phyloP scores from a whole-genome alignment of 2,797 vertebrate genomes.

The Leptoclinus maculatus region DNA sequence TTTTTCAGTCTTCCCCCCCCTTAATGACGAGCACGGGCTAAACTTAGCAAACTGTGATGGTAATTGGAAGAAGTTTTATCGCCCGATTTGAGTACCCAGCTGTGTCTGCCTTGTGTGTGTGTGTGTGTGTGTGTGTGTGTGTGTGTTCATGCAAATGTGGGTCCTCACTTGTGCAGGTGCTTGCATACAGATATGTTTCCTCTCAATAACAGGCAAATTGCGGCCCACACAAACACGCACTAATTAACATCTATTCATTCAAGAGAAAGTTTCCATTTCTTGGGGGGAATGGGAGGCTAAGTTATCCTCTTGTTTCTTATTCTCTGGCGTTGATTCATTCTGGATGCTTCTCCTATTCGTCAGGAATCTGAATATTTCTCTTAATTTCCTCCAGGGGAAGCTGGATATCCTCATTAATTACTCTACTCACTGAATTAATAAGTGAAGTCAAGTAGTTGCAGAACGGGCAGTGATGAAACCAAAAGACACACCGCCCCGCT shows the following conservation, averaged over 20 bases:
- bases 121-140: constrained; percentile 25
- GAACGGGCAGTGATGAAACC: constrained; percentile 40
- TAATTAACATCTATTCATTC: constrained; percentile 51
- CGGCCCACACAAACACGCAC: constrained; percentile 10
- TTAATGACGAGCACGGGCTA: constrained; percentile 19
- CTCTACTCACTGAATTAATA: constrained; percentile 46
- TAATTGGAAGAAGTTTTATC: constrained; percentile 55
- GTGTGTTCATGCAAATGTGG: constrained; percentile 27
- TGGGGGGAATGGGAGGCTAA: constrained; percentile 1
- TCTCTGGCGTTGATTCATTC: constrained; percentile 23
- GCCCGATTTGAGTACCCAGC: constrained; percentile 34
- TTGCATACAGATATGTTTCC: constrained; percentile 23
- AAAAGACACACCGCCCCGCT: constrained; percentile 27
- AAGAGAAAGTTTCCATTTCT: constrained; percentile 33
- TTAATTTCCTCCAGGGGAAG: constrained; percentile 35
- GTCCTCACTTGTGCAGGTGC: constrained; percentile 46
- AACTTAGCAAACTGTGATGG: constrained; percentile 44
- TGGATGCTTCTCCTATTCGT: constrained; percentile 32
- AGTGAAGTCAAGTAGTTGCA: constrained; percentile 34
- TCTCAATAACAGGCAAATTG: constrained; percentile 15
- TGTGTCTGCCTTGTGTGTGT: constrained; percentile 38
- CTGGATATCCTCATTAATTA: constrained; percentile 39
- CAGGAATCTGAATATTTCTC: constrained; percentile 47
- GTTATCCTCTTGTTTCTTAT: constrained; percentile 33
- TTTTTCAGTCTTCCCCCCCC: constrained; percentile 14